Percentiles rank a stretch among this genome's conserved stretches.
Conservation (phyloP, 2,113 vertebrate genomes). For the Myxocyprinus asiaticus region DNA sequence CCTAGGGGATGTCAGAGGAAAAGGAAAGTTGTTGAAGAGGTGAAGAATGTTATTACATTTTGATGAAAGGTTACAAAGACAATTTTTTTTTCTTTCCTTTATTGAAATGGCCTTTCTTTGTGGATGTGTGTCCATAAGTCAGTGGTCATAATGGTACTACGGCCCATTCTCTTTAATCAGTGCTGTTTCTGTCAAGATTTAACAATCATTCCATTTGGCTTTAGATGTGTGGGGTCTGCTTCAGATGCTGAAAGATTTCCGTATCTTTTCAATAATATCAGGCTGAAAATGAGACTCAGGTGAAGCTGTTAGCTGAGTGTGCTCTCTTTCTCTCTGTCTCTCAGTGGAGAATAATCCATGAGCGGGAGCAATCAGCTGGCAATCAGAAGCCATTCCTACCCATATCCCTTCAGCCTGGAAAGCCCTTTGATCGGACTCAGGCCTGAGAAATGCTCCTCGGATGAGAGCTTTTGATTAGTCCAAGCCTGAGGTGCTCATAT, state of each 20-base stretch:
- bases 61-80: no score
- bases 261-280: slow-evolving; percentile 45
- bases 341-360: slow-evolving; percentile 16
- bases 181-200: neutral
- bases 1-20: no score
- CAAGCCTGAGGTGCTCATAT: slow-evolving; percentile 46
- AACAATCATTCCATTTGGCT: neutral
- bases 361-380: slow-evolving; percentile 39
- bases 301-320: slow-evolving; percentile 28
- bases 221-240: neutral
- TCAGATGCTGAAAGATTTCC: neutral
- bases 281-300: slow-evolving; percentile 32
- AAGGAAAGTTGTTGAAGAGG: no score
- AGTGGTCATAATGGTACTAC: neutral
- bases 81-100: no score
- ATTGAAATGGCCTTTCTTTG: neutral
- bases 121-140: neutral
- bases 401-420: slow-evolving; percentile 14
- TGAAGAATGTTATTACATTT: no score
- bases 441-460: slow-evolving; percentile 24
- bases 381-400: slow-evolving; percentile 32
- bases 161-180: neutral
- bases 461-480: slow-evolving; percentile 45
- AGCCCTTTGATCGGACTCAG: slow-evolving; percentile 29
- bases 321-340: neutral